Percentiles rank a stretch among this genome's conserved stretches.
phyloP scores from a whole-genome alignment of 2,113 vertebrate genomes.

The Carassius gibelio region DNA sequence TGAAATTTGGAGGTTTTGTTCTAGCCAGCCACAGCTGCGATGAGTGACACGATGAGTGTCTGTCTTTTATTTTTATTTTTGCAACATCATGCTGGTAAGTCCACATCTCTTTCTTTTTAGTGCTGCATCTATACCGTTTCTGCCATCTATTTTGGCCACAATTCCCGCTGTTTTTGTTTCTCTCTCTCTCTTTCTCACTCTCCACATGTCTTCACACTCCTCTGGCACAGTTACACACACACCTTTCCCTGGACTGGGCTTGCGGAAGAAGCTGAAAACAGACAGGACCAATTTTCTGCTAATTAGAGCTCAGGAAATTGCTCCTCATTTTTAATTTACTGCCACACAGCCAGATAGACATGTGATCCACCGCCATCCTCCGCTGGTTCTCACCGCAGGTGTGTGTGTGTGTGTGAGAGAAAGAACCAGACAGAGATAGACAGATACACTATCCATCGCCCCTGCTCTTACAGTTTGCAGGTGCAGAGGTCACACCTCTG shows the following conservation, averaged over 20 bases:
- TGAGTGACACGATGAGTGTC: too few species aligned
- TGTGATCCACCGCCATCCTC: slow-evolving; percentile 63
- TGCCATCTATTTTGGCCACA: neutral
- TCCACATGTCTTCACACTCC: neutral
- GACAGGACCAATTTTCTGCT: slow-evolving; percentile 80
- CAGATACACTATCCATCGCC: slow-evolving; percentile 33
- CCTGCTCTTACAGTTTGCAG: slow-evolving; percentile 42
- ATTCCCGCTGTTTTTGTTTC: neutral
- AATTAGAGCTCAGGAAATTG: slow-evolving; percentile 80
- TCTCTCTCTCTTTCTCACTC: neutral
- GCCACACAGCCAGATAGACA: slow-evolving; percentile 73
- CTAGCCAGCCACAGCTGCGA: too few species aligned
- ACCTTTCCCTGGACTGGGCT: slow-evolving; percentile 45
- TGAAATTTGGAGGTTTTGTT: too few species aligned
- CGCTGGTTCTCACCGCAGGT: slow-evolving; percentile 60
- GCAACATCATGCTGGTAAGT: neutral
- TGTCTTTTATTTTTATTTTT: neutral
- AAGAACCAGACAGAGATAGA: neutral
- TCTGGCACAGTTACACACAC: slow-evolving; percentile 31
- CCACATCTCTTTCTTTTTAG: neutral
- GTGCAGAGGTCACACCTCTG: slow-evolving; percentile 55
- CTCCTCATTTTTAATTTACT: slow-evolving; percentile 77
- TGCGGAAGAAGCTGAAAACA: slow-evolving; percentile 68
- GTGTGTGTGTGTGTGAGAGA: slow-evolving; percentile 60
- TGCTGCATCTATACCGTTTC: neutral